A percentile compares a stretch with the other conserved stretches of the same genome.
phyloP scores from a whole-genome alignment of 2,797 vertebrate genomes.

The Rhynchonycteris naso region DNA sequence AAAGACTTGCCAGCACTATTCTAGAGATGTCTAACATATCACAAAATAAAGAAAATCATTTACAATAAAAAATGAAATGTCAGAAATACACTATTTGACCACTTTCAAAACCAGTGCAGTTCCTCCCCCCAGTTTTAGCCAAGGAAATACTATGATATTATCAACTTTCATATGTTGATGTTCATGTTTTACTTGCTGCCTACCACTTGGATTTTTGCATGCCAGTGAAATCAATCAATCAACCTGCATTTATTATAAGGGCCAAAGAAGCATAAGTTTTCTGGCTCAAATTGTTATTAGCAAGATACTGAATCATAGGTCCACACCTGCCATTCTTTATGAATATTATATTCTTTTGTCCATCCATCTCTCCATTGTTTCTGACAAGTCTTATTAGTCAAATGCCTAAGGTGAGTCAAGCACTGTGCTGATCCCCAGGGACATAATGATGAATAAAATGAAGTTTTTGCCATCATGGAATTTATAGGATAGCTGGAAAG shows the following conservation, averaged over 20 bases:
- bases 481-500: not conserved
- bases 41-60: slow-evolving; percentile 50
- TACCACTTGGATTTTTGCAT: not conserved
- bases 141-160: slow-evolving; percentile 10
- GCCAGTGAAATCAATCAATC: not conserved
- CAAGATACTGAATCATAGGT: not conserved
- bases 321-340: not conserved
- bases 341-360: not conserved
- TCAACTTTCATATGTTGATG: not conserved
- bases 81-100: slow-evolving; percentile 52
- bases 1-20: slow-evolving; percentile 76
- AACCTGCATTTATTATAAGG: slow-evolving; percentile 47
- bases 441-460: not conserved
- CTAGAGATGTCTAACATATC: slow-evolving; percentile 61
- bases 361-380: not conserved
- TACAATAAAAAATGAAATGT: slow-evolving; percentile 20
- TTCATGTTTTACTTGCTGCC: not conserved
- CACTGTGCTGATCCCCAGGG: not conserved
- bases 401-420: not conserved
- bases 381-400: not conserved
- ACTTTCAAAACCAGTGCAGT: not conserved
- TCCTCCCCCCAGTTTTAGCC: not conserved
- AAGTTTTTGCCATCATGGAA: not conserved
- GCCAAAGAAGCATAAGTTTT: not conserved
- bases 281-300: not conserved